Evolutionary conservation across 2,888 invertebrate genomes (phyloP).

Genomic region (Drosophila atripex): DNA sequence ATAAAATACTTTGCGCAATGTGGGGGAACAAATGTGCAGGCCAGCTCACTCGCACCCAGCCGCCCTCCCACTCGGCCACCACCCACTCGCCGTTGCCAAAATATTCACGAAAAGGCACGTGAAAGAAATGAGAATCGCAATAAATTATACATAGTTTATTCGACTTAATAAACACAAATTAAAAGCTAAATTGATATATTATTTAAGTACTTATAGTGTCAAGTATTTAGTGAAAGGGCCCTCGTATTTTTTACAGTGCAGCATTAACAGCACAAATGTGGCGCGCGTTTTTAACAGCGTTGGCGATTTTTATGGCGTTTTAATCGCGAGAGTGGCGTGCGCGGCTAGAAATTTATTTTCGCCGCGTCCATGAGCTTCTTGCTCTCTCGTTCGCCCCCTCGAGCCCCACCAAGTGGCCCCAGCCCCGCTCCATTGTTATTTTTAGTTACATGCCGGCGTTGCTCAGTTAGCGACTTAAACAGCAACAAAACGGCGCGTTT

Average conservation of each 20-base stretch:
- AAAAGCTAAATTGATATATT: background rate
- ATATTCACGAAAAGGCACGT: constrained; percentile 38
- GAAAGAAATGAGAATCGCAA: constrained; percentile 10
- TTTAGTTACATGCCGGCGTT: constrained; percentile 61
- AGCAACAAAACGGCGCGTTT: constrained; percentile 51
- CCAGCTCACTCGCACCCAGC: constrained; percentile 10
- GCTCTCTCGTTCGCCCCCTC: constrained; percentile 5
- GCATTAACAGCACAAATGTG: constrained; percentile 33
- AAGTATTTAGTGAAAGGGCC: background rate
- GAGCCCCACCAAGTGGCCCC: constrained; percentile 3
- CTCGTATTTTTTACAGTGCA: constrained; percentile 8
- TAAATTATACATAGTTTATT: background rate
- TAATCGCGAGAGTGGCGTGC: constrained; percentile 68
- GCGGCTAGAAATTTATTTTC: constrained; percentile 32
- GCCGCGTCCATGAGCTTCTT: constrained; percentile 30
- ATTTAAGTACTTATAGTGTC: background rate
- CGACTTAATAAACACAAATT: background rate
- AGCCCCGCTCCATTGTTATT: constrained; percentile 52
- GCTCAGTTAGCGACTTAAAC: constrained; percentile 30
- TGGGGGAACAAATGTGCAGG: constrained; percentile 41
- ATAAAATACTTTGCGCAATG: constrained; percentile 71
- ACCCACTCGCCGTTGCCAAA: constrained; percentile 50
- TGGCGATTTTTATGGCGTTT: constrained; percentile 76
- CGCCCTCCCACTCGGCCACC: constrained; percentile 1
- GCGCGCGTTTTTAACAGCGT: constrained; percentile 64